Evolutionary conservation across 2,888 invertebrate species (phyloP).

Genomic region (Ectemnius cavifrons): DNA sequence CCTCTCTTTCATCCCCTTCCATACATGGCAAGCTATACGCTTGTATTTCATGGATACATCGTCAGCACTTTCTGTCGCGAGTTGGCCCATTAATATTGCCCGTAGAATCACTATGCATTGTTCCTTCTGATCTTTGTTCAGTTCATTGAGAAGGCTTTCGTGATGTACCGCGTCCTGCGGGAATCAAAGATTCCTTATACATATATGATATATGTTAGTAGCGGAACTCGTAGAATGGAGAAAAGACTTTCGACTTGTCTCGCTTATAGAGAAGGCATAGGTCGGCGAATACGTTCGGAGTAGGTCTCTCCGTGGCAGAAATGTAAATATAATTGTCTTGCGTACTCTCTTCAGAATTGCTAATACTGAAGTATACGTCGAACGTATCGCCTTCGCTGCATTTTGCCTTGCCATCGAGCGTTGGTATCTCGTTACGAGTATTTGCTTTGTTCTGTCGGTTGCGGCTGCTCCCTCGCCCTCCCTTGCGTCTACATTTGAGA

Average conservation of each 20-base stretch:
- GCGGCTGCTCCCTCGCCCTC: constrained; percentile 36
- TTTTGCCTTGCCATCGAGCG: constrained; percentile 83
- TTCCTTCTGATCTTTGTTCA: constrained; percentile 81
- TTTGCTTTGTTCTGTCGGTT: constrained; percentile 44
- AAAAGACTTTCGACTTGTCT: too few species aligned
- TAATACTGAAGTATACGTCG: constrained; percentile 82
- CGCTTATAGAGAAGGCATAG: too few species aligned
- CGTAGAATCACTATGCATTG: constrained; percentile 83
- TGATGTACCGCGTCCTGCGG: constrained; percentile 83
- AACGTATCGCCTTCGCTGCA: constrained; percentile 83
- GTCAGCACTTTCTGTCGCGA: constrained; percentile 84
- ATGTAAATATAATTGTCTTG: not conserved
- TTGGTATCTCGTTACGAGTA: constrained; percentile 78
- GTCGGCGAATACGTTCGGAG: too few species aligned
- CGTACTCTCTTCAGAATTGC: constrained; percentile 78
- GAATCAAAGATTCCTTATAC: constrained; percentile 21
- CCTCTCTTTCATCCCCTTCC: constrained; percentile 82
- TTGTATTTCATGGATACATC: constrained; percentile 82
- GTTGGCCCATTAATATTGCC: constrained; percentile 83
- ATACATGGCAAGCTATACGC: constrained; percentile 81
- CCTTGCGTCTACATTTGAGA: constrained; percentile 43
- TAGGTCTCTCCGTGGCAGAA: not conserved
- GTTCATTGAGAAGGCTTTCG: constrained; percentile 81
- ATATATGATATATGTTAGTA: too few species aligned
- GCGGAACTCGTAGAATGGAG: too few species aligned